Evolutionary conservation across 2,888 invertebrate species (phyloP).

Genomic region (Netelia virgata): DNA sequence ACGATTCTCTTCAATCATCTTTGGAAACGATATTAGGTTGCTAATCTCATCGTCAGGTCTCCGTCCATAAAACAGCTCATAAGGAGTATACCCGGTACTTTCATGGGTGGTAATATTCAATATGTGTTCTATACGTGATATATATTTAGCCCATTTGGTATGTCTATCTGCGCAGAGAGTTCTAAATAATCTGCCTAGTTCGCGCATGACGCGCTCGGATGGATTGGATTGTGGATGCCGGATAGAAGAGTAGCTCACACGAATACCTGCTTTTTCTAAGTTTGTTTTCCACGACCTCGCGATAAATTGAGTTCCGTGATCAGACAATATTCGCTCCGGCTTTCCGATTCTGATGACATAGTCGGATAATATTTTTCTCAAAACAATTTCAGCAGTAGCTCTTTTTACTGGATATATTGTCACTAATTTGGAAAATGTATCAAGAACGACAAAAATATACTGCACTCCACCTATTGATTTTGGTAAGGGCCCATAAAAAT

Average conservation of each 20-base stretch:
- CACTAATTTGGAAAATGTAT: slow-evolving; percentile 58
- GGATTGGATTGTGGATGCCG: slow-evolving; percentile 36
- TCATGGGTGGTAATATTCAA: slow-evolving; percentile 20
- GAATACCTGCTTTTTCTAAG: background rate
- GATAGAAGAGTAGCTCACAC: slow-evolving; percentile 9
- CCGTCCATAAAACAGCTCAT: background rate
- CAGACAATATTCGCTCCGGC: slow-evolving; percentile 16
- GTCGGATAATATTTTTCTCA: slow-evolving; percentile 37
- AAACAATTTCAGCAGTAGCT: slow-evolving; percentile 24
- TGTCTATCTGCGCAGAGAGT: slow-evolving; percentile 19
- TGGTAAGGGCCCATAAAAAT: slow-evolving; percentile 68
- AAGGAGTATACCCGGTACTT: slow-evolving; percentile 11
- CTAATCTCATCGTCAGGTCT: background rate
- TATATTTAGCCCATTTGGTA: slow-evolving; percentile 24
- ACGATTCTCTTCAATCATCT: background rate
- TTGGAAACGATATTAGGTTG: background rate
- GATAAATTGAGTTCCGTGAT: slow-evolving; percentile 30
- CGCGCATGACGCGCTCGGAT: slow-evolving; percentile 32
- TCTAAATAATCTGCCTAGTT: slow-evolving; percentile 27
- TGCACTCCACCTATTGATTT: slow-evolving; percentile 50
- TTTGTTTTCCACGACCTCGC: background rate
- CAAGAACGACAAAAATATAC: slow-evolving; percentile 63
- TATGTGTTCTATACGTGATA: background rate
- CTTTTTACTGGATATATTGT: slow-evolving; percentile 57
- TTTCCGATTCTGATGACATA: slow-evolving; percentile 41